These are phyloP conservation scores for Notospermus geniculatus DNA, from an alignment of 1,140 invertebrate genomes.

Conservation along the genomic window DNA sequence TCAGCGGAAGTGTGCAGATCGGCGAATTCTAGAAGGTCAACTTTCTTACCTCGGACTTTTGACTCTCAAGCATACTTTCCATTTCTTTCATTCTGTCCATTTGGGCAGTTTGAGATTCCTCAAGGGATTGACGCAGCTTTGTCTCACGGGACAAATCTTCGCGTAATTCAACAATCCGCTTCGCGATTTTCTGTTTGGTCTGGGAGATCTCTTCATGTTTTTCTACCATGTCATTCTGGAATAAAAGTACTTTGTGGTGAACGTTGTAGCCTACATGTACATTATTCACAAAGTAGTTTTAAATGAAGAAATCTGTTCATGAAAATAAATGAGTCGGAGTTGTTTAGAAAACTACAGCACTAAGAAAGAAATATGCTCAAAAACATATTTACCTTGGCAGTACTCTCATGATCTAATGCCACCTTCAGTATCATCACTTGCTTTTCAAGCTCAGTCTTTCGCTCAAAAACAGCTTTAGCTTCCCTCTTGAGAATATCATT, in stretches of 20 bases:
- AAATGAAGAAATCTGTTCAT: no score
- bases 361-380: no score
- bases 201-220: conserved; percentile 28
- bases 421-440: neutral
- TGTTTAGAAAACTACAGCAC: no score
- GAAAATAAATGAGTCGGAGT: no score
- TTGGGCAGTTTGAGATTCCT: conserved; percentile 42
- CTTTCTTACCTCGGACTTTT: conserved; percentile 34
- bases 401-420: neutral
- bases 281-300: no score
- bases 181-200: conserved; percentile 34
- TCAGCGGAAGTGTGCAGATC: no score
- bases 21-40: no score
- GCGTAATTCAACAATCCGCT: conserved; percentile 31
- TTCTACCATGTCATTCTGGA: conserved; percentile 30
- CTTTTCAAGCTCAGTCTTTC: neutral
- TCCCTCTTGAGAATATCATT: neutral
- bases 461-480: neutral
- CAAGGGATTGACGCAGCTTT: conserved; percentile 39
- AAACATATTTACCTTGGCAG: no score
- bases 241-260: no score
- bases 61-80: conserved; percentile 35
- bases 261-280: no score
- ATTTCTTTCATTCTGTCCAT: conserved; percentile 35
- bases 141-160: conserved; percentile 38